Evolutionary conservation across 2,113 vertebrate genomes (phyloP), one percentile per base, ranked within the genome.

Genomic region (Genyomyrus donnyi): DNA sequence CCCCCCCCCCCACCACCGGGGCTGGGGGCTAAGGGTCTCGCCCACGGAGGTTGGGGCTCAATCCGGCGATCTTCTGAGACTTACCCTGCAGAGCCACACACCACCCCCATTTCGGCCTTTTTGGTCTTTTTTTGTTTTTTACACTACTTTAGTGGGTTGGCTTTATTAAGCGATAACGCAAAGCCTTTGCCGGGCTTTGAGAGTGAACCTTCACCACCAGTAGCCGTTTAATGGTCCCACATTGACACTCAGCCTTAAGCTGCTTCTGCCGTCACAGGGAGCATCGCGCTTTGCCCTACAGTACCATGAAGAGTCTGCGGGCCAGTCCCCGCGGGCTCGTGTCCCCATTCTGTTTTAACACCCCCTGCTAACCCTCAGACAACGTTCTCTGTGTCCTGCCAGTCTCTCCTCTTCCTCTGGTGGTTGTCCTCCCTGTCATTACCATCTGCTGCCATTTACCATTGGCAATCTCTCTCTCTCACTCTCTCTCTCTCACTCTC

Each of bases 381-480:
- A 52, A 31, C 10, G 62, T 9, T 10, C 90, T 88, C 85, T 91
- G 90, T 91, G 90, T 91, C 87, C 93, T 91, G 90, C 52, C 62
- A 66, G 35, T 15, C 77, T 66, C 58, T 84, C 62, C 17, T 85
- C 56, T 56, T 27, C 19, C 48, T 24, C n/a, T 42, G 87, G 58
- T 89, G 56, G 19, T 21, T 70, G 7, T 92, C 92, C 83, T 89
- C 93, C 88, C 88, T 85, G 66, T 88, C 93, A 88, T 92, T 91
- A 77, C 62, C 91, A 39, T 90, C 86, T 21, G 90, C 92, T 89
- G 92, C 93, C 92, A 92, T 91, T 95, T 91, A 94, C 90, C 86
- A 27, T 66, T 91, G 93, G 92, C 91, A 91, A 91, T 49, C 31
- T 92, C 66, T 93, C 92, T 95, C 94, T 56, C 89, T 92, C 92